Percentiles rank a stretch among this genome's conserved stretches.
These are phyloP conservation scores for Frankliniella intonsa DNA, from an alignment of 2,888 invertebrate species.

Conservation along the genomic window DNA sequence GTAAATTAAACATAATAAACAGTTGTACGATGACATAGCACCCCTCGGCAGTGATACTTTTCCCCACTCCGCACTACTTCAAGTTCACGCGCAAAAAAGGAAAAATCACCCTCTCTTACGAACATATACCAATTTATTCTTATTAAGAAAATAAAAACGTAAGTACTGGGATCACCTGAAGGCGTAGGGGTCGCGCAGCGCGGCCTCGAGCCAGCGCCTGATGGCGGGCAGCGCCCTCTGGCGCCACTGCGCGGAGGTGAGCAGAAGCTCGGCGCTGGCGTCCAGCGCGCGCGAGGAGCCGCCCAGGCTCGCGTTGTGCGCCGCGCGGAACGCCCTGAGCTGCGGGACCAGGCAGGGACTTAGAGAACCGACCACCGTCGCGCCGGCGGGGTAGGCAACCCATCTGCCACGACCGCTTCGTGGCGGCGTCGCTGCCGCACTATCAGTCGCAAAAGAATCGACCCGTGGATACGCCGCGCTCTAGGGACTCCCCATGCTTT, in stretches of 20 bases:
- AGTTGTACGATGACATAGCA: constrained; percentile 11
- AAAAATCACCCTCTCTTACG: too few species aligned
- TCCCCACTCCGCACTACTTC: too few species aligned
- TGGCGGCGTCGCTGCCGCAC: too few species aligned
- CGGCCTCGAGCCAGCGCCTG: not conserved
- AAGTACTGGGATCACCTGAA: too few species aligned
- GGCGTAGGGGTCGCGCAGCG: not conserved
- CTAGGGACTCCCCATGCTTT: too few species aligned
- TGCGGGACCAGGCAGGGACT: not conserved
- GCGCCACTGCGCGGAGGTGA: not conserved
- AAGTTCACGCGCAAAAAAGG: too few species aligned
- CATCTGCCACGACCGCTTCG: too few species aligned
- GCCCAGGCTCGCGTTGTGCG: not conserved
- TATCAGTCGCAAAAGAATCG: too few species aligned
- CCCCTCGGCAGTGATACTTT: not conserved
- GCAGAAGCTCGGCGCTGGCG: not conserved
- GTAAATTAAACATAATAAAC: constrained; percentile 12
- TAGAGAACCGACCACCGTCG: not conserved
- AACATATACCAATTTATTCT: too few species aligned
- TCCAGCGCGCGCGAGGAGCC: not conserved
- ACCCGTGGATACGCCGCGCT: too few species aligned
- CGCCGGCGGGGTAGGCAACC: not conserved
- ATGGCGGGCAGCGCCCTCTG: not conserved
- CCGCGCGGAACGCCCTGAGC: not conserved
- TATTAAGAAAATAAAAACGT: too few species aligned